Base-by-base conservation (phyloP, 2,888 invertebrate species). In the Elaeidobius kamerunicus region DNA sequence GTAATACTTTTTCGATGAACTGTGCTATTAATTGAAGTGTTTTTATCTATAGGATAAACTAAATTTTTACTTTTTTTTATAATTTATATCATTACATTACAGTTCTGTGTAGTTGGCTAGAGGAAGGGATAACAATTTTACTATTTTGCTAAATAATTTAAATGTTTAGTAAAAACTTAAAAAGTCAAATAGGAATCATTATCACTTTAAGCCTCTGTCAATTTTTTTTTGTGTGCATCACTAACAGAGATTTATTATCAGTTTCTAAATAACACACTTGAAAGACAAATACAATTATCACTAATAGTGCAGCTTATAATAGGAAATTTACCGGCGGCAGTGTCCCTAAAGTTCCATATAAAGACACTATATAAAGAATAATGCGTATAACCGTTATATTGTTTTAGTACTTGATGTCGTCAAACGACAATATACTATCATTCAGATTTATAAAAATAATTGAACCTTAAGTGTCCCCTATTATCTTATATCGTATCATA, bases 401-500 rank as follows among this genome's bases (percentile, higher is more conserved):
- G 50, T 55, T 51, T 51, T 46, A 47, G 28, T 46, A 52, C 41
- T 47, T 43, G 38, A 47, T 18, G 30, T 27, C 52, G 47, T 36
- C 50, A 46, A 18, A 34, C 23, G 27, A 54, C 35, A 49, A 45
- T 42, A 49, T 48, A 6, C 35, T 46, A 44, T 46, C 44, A 36
- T 55, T 55, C 55, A 41, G 41, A 55, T 51, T 44, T 40, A 51
- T 46, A 55, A 55, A 55, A 55, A 55, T 50, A 55, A 50, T 55
- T 55, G 42, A 46, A 42, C 17, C 42, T 45, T 45, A 55, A 55
- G 55, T 51, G 45, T 41, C 55, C 44, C 40, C 38, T 50, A 55
- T 55, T 55, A 55, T 55, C 55, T 55, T 47, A 50, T 44, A 48
- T 50, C 35, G 30, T 40, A 46, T 49, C 44, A 42, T 34, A 45